Base-by-base conservation (phyloP, 2,888 invertebrate genomes). In the Subacronicta megacephala region DNA sequence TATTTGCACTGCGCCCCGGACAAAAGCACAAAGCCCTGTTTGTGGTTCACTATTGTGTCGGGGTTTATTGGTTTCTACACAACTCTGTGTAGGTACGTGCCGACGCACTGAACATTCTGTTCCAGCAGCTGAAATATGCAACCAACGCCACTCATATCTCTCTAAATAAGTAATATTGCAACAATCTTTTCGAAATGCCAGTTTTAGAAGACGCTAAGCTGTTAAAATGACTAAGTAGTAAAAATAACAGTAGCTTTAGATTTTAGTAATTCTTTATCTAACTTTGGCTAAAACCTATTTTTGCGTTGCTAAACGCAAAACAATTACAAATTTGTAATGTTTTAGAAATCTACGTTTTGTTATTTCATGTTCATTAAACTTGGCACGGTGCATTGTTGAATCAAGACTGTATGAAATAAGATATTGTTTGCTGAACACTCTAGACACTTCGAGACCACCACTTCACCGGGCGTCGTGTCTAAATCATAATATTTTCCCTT, bases 1-100 rank as follows among this genome's bases (percentile, higher is more conserved):
- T 90, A 89, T 91, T 90, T 89, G 87, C 85, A 76, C 75, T 60
- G 72, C 68, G 63, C 67, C 67, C 72, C 65, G 77, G 79, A 87
- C 85, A 87, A 89, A 85, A 81, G 82, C 75, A 87, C 85, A 87
- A 88, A 83, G 81, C 82, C 75, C 70, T 81, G 80, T 85, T 90
- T 86, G 86, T 84, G 86, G 82, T 83, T 72, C 73, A 74, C 84
- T 84, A 85, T 90, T 89, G 85, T 86, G 77, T 83, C 77, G 71
- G 75, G 72, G 80, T 84, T 84, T 83, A 81, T 82, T 81, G 84
- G 84, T 85, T 84, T 83, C 82, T 82, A 87, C 87, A 89, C 86
- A 89, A 82, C 78, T 80, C 66, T 75, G 77, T 72, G 76, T 78
- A 81, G 65, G 74, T 78, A 81, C 66, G 74, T 75, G 74, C 67